Base-by-base conservation (phyloP, 2,113 vertebrate species). In the Telmatochromis sp. region DNA sequence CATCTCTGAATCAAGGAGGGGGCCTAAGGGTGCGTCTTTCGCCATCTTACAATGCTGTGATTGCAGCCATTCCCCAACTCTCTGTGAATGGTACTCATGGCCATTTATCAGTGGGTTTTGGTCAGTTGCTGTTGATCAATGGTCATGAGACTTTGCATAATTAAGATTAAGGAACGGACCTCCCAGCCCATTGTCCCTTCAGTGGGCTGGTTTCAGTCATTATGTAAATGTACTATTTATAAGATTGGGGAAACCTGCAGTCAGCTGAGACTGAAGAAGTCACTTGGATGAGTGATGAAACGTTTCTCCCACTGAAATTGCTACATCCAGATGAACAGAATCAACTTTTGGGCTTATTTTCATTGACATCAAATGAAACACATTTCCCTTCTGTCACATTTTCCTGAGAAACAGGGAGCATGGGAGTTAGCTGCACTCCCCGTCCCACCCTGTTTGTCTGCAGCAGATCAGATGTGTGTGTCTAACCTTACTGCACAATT, bases 281-380 rank as follows among this genome's bases (percentile, higher is more conserved):
- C n/a, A 23, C 53, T 54, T 54, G 53, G n/a, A 12, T 54, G 10
- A 13, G 53, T 23, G 10, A 54, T 4, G n/a, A 54, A 54, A 54
- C 10, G 11, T 54, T 54, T 54, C 53, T 54, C n/a, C n/a, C 53
- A 54, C 0, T 54, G 53, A 54, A 54, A 54, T 12, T 0, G n/a
- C 53, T 54, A 12, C 1, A 0, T 54, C n/a, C n/a, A 21, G 51
- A 21, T 12, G 51, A 54, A 54, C 53, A 54, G n/a, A 54, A 54
- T 54, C n/a, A 54, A 21, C n/a, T 21, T 54, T 54, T 21, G n/a
- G n/a, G 23, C 54, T 26, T 26, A 57, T 26, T 57, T 57, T 57
- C 21, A 57, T 14, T 57, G 7, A 57, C 54, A 57, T 57, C 23
- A 57, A 57, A 28, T 57, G 4, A 14, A 26, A 57, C 23, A 15